Percentiles rank a stretch among this genome's conserved stretches.
phyloP scores from a whole-genome alignment of 2,888 invertebrate genomes.

The Leptopilina myrica region DNA sequence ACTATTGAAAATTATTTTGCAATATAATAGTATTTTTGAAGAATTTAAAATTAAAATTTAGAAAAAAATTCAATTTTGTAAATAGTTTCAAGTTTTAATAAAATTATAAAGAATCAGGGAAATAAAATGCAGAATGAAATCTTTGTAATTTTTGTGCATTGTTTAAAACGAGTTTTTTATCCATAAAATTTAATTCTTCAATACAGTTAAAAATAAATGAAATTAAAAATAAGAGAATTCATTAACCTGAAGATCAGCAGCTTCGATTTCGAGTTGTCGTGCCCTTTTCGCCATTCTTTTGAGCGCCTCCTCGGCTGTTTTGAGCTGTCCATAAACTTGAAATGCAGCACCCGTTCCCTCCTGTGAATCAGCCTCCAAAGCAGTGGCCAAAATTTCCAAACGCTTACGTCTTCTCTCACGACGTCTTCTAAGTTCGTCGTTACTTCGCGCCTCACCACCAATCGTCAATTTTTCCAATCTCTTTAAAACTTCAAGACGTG shows the following conservation, averaged over 20 bases:
- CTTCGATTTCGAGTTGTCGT: constrained; percentile 72
- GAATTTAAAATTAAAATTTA: too few species aligned
- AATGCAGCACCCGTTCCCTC: constrained; percentile 72
- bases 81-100: too few species aligned
- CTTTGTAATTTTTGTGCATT: too few species aligned
- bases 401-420: constrained; percentile 63
- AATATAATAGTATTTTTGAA: too few species aligned
- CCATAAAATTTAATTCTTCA: too few species aligned
- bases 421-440: constrained; percentile 66
- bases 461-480: constrained; percentile 72
- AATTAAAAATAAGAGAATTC: too few species aligned
- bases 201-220: too few species aligned
- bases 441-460: constrained; percentile 71
- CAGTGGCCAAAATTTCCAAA: constrained; percentile 70
- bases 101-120: too few species aligned
- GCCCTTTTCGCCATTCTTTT: constrained; percentile 72
- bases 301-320: constrained; percentile 73
- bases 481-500: constrained; percentile 71
- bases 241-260: constrained; percentile 70
- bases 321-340: constrained; percentile 74
- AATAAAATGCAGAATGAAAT: too few species aligned
- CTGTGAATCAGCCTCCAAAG: constrained; percentile 68
- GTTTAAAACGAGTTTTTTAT: too few species aligned
- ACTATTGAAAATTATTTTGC: too few species aligned
- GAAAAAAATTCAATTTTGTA: too few species aligned